Conservation (phyloP, 2,113 vertebrate species). For the Microtus oregoni region DNA sequence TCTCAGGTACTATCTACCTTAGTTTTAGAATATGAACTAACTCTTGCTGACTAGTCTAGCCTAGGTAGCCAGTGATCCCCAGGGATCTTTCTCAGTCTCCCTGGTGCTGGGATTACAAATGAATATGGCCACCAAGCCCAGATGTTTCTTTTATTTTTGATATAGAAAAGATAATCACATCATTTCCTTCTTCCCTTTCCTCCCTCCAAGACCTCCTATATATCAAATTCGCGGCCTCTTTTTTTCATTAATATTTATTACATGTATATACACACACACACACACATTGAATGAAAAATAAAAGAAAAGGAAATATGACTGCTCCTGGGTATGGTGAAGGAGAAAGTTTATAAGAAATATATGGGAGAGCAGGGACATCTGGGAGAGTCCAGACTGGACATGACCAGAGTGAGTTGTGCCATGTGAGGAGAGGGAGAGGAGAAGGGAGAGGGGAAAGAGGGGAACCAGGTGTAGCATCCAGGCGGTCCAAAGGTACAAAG, state of each 20-base stretch:
- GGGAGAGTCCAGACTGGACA: background rate
- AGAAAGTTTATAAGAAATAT: background rate
- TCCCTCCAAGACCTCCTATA: background rate
- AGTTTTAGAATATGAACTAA: background rate
- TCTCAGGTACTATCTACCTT: background rate
- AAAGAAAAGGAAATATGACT: background rate
- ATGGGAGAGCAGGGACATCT: background rate
- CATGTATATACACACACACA: background rate
- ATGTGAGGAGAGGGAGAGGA: background rate
- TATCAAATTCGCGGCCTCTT: background rate
- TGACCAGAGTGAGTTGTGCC: background rate
- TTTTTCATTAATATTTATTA: background rate
- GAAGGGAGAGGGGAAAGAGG: too few species aligned
- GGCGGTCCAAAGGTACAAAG: background rate
- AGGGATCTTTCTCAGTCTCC: background rate
- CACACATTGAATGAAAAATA: background rate
- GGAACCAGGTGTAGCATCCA: background rate
- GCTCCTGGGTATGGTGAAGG: background rate
- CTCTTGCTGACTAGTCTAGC: background rate
- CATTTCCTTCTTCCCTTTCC: background rate
- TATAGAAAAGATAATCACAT: background rate
- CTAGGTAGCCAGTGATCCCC: background rate
- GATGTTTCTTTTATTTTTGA: background rate
- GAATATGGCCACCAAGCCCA: background rate
- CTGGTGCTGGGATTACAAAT: background rate